Evolutionary conservation across 2,797 vertebrate genomes (phyloP).

Genomic region (Enteromius fasciolatus): DNA sequence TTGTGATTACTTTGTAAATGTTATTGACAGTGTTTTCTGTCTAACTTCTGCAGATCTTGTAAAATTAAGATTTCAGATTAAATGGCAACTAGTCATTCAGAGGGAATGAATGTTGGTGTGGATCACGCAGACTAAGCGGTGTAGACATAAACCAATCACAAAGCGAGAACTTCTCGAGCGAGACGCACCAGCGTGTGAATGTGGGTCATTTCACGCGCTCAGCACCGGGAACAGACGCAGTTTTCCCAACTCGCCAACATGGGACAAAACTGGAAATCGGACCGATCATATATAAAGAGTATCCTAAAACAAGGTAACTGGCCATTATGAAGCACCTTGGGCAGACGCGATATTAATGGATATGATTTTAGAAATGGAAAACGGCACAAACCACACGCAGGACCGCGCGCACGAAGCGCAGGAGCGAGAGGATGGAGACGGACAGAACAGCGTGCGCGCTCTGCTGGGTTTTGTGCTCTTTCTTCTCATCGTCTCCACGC

Average conservation of each 20-base stretch:
- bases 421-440: constrained; percentile 21
- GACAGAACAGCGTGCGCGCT: constrained; percentile 60
- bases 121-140: constrained; percentile 14
- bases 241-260: constrained; percentile 20
- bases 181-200: constrained; percentile 10
- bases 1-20: neutral
- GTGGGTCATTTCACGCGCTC: constrained; percentile 31
- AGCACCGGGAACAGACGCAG: constrained; percentile 31
- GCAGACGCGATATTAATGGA: neutral
- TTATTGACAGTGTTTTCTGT: neutral
- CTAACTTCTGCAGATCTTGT: neutral
- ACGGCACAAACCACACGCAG: constrained; percentile 66
- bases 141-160: constrained; percentile 53
- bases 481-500: constrained; percentile 79
- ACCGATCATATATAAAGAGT: neutral
- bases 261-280: neutral
- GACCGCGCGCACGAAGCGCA: constrained; percentile 62
- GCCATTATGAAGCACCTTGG: neutral
- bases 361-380: constrained; percentile 65
- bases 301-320: constrained; percentile 1
- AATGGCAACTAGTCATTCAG: constrained; percentile 23
- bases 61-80: constrained; percentile 8
- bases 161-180: constrained; percentile 20
- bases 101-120: constrained; percentile 5
- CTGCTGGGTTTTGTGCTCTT: constrained; percentile 75